phyloP scores from a whole-genome alignment of 1,140 invertebrate genomes.

The Acromyrmex echinatior region DNA sequence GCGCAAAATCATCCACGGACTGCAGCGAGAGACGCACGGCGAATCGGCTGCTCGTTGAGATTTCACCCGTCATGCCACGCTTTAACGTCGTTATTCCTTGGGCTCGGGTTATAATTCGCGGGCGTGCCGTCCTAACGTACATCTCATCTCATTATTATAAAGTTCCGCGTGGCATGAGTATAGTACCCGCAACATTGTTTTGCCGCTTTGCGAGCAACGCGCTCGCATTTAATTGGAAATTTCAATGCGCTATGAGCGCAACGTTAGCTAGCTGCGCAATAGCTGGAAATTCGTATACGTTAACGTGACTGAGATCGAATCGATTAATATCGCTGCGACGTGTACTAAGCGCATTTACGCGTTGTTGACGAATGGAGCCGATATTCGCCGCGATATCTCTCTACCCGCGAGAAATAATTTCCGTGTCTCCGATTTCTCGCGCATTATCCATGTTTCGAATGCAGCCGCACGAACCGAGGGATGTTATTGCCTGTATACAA shows the following conservation, averaged over 20 bases:
- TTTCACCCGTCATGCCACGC: slow-evolving; percentile 58
- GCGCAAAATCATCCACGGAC: slow-evolving; percentile 13
- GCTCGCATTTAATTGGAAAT: slow-evolving; percentile 14
- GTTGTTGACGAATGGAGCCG: background rate
- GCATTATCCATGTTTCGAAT: slow-evolving; percentile 38
- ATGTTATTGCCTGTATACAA: slow-evolving; percentile 28
- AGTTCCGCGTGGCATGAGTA: background rate
- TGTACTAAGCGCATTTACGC: background rate
- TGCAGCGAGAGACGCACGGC: slow-evolving; percentile 37
- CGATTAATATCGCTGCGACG: slow-evolving; percentile 32
- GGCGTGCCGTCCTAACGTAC: slow-evolving; percentile 30
- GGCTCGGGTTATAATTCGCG: slow-evolving; percentile 41
- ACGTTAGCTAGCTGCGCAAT: background rate
- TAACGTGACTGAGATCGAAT: background rate
- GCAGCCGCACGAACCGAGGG: slow-evolving; percentile 19
- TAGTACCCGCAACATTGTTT: background rate
- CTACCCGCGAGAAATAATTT: slow-evolving; percentile 13
- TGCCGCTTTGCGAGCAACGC: background rate
- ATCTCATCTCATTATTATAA: slow-evolving; percentile 11
- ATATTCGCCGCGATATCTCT: no score
- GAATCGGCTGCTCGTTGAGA: slow-evolving; percentile 58
- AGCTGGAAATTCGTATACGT: background rate
- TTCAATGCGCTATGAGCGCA: background rate
- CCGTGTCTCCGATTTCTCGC: slow-evolving; percentile 19
- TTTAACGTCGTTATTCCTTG: slow-evolving; percentile 59